A percentile compares a stretch with the other conserved stretches of the same genome.
phyloP scores from a whole-genome alignment of 2,797 vertebrate species.

The Benthosema pterotum region DNA sequence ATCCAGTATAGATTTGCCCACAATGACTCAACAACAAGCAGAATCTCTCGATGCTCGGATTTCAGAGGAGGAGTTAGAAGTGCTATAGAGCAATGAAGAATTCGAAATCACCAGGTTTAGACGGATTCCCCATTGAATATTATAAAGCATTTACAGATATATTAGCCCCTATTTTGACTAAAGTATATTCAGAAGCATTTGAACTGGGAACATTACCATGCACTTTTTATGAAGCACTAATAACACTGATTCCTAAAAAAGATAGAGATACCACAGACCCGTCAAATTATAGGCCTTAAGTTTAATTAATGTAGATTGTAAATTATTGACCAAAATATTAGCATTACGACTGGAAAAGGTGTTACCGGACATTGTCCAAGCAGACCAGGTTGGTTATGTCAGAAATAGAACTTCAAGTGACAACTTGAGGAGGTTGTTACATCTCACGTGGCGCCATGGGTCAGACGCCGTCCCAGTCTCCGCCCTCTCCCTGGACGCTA shows the following conservation, averaged over 20 bases:
- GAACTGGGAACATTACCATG: background rate
- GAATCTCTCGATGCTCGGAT: background rate
- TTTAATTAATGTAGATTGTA: conserved; percentile 4
- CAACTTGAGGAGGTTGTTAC: background rate
- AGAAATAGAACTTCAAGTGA: background rate
- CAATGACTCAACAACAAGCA: background rate
- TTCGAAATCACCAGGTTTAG: background rate
- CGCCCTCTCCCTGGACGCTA: conserved; percentile 4
- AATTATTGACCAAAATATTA: conserved; percentile 10
- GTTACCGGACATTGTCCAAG: background rate
- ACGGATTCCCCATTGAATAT: background rate
- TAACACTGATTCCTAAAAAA: conserved; percentile 5
- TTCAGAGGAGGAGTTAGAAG: background rate
- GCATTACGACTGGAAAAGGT: background rate
- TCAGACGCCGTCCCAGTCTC: background rate
- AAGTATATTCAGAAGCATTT: background rate
- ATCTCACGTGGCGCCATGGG: background rate
- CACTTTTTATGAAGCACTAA: conserved; percentile 11
- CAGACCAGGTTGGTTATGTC: background rate
- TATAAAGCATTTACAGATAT: too few species aligned
- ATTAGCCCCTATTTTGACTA: too few species aligned
- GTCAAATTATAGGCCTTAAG: conserved; percentile 10
- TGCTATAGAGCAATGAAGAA: background rate
- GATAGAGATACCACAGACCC: conserved; percentile 1
- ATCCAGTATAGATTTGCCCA: background rate